A percentile compares a stretch with the other conserved stretches of the same genome.
phyloP scores from a whole-genome alignment of 2,797 vertebrate genomes.

The Macroramphosus scolopax region DNA sequence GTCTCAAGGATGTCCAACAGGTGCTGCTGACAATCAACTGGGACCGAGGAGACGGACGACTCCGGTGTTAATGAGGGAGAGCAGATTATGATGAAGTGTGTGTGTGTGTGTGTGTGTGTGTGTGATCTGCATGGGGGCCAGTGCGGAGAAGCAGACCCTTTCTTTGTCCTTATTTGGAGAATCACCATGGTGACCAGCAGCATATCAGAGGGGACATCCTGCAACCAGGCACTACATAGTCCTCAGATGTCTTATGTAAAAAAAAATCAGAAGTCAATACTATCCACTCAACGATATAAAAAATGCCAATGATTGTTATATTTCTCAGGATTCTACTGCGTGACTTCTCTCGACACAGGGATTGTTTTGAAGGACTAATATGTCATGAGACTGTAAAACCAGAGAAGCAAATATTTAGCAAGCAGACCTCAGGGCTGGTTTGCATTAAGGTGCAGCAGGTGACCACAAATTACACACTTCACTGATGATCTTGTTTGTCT shows the following conservation, averaged over 20 bases:
- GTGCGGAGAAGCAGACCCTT: slow-evolving; percentile 37
- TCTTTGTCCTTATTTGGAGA: slow-evolving; percentile 54
- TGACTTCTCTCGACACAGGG: slow-evolving; percentile 8
- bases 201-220: too few relatives aligned
- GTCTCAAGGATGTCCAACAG: neutral
- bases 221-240: slow-evolving; percentile 5
- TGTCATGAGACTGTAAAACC: slow-evolving; percentile 39
- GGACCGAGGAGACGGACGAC: too few relatives aligned
- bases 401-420: slow-evolving; percentile 20
- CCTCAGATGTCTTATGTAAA: neutral
- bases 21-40: neutral
- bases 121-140: too few relatives aligned
- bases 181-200: slow-evolving; percentile 29
- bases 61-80: neutral
- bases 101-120: neutral
- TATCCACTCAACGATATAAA: slow-evolving; percentile 8
- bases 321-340: neutral
- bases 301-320: slow-evolving; percentile 2
- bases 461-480: slow-evolving; percentile 3
- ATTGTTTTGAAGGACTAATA: slow-evolving; percentile 28
- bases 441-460: slow-evolving; percentile 11
- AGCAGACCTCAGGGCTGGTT: slow-evolving; percentile 13
- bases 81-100: neutral
- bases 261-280: too few relatives aligned
- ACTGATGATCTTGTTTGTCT: too few relatives aligned